These are phyloP conservation scores for Agrotis clavis DNA, from an alignment of 2,888 invertebrate genomes.

Conservation along the genomic window DNA sequence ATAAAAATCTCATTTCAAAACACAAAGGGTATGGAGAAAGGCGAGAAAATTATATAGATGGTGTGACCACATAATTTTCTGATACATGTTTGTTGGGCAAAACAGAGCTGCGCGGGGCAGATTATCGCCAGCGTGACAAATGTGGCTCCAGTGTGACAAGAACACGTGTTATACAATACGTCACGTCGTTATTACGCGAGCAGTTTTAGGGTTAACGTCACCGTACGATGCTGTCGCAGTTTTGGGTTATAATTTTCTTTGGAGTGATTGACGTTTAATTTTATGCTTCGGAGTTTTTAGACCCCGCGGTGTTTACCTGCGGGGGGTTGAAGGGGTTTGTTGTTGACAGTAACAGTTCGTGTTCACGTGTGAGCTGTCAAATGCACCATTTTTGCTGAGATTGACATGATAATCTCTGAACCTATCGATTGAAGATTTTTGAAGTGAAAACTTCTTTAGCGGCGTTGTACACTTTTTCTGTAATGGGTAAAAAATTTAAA, in stretches of 20 bases:
- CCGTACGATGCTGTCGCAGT: conserved; percentile 49
- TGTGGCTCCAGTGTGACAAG: conserved; percentile 65
- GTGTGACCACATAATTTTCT: conserved; percentile 57
- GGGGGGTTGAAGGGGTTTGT: not conserved
- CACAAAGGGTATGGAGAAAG: conserved; percentile 47
- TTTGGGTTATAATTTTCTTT: conserved; percentile 56
- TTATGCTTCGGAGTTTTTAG: conserved; percentile 19
- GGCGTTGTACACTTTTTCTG: too few species aligned
- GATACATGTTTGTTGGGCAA: conserved; percentile 55
- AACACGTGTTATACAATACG: conserved; percentile 67
- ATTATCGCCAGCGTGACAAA: conserved; percentile 68
- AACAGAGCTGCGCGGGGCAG: conserved; percentile 58
- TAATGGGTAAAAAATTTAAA: too few species aligned
- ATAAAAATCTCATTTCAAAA: conserved; percentile 58
- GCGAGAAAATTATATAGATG: conserved; percentile 52
- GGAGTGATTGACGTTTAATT: conserved; percentile 51
- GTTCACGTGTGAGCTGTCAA: conserved; percentile 26
- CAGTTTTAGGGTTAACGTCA: conserved; percentile 60
- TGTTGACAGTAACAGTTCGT: conserved; percentile 29
- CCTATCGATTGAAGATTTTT: not conserved
- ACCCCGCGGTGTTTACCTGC: conserved; percentile 22
- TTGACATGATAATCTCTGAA: conserved; percentile 1
- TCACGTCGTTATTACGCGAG: conserved; percentile 61
- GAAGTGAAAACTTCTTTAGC: too few species aligned
- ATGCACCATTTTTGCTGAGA: conserved; percentile 1